Evolutionary conservation across 2,888 invertebrate genomes (phyloP).

Genomic region (Anorthoa munda): DNA sequence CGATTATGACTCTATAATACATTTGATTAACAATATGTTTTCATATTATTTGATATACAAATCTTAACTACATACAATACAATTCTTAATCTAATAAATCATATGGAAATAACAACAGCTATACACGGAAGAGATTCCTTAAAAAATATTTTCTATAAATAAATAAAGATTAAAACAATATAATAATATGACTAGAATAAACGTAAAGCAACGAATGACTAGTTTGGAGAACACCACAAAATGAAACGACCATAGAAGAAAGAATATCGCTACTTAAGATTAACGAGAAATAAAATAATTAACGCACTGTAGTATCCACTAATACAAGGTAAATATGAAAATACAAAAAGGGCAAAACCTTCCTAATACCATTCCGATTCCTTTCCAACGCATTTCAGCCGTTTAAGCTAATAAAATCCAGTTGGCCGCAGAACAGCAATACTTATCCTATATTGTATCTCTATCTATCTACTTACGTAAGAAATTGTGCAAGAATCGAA

Average conservation of each 20-base stretch:
- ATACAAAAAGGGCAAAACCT: conserved; percentile 49
- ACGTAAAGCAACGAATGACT: conserved; percentile 26
- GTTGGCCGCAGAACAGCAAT: conserved; percentile 75
- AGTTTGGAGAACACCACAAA: conserved; percentile 12
- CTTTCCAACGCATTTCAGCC: conserved; percentile 30
- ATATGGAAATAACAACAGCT: conserved; percentile 55
- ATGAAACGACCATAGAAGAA: neutral
- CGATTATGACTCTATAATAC: conserved; percentile 34
- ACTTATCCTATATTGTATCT: conserved; percentile 79
- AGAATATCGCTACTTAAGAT: conserved; percentile 5
- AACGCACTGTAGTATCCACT: conserved; percentile 26
- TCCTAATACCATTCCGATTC: conserved; percentile 33
- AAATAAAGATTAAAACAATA: conserved; percentile 36
- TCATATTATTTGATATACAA: conserved; percentile 59
- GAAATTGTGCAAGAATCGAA: conserved; percentile 87
- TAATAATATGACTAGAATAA: conserved; percentile 33
- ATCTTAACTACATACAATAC: conserved; percentile 58
- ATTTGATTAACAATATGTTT: conserved; percentile 50
- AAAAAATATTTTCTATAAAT: conserved; percentile 42
- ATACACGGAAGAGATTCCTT: conserved; percentile 42
- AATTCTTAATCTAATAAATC: conserved; percentile 58
- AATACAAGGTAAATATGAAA: conserved; percentile 52
- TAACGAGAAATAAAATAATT: conserved; percentile 6
- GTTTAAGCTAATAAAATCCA: conserved; percentile 50
- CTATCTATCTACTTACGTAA: conserved; percentile 86